Evolutionary conservation across 1,140 invertebrate genomes (phyloP).

Genomic region (Mamestra configurata): DNA sequence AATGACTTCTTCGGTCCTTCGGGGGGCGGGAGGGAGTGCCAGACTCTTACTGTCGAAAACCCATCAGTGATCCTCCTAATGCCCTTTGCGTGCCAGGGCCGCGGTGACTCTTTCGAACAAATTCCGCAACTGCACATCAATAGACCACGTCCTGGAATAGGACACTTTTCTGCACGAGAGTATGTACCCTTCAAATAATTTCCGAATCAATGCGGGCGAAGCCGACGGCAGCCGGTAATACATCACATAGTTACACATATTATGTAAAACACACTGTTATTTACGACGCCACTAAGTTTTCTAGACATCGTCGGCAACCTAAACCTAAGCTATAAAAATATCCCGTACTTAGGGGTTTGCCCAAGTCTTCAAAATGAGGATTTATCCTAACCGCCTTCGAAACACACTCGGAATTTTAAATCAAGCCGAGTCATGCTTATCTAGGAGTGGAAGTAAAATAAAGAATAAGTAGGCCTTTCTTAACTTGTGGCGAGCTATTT

Average conservation of each 20-base stretch:
- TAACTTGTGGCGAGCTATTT: neutral
- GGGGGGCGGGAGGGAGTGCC: no score
- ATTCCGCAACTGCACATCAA: no score
- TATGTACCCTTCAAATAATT: no score
- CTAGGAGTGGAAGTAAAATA: neutral
- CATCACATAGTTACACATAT: neutral
- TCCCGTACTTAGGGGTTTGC: slow-evolving; percentile 19
- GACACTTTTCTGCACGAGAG: no score
- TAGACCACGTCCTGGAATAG: no score
- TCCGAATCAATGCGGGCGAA: no score
- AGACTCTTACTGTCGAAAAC: no score
- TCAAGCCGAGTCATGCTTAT: slow-evolving; percentile 14
- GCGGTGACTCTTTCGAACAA: no score
- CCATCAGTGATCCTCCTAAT: no score
- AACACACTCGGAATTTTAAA: slow-evolving; percentile 21
- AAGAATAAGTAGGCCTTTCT: neutral
- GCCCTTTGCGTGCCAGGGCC: no score
- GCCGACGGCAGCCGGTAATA: neutral
- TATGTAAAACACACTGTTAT: slow-evolving; percentile 10
- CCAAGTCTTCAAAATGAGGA: slow-evolving; percentile 17
- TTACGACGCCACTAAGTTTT: slow-evolving; percentile 5
- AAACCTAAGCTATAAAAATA: slow-evolving; percentile 27
- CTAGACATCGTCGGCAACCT: neutral
- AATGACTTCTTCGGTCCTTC: no score
- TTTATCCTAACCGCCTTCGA: neutral